phyloP scores from a whole-genome alignment of 2,797 vertebrate species.

The Dipus sagitta region DNA sequence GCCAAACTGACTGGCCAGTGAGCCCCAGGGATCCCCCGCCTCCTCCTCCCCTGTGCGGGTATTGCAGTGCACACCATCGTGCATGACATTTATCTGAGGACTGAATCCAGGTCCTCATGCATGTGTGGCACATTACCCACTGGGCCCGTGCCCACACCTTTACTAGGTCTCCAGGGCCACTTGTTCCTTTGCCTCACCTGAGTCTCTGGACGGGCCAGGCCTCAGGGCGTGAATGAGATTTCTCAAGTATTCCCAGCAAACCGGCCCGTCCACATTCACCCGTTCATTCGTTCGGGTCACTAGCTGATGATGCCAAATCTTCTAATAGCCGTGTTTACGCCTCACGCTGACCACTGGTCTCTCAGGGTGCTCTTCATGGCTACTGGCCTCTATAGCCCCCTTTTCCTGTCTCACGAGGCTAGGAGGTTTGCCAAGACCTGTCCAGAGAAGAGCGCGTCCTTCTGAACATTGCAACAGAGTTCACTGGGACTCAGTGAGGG shows the following conservation, averaged over 20 bases:
- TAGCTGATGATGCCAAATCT: not conserved
- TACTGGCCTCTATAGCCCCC: not conserved
- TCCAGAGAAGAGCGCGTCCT: not conserved
- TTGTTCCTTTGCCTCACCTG: rapidly evolving
- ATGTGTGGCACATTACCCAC: not conserved
- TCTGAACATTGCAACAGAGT: not conserved
- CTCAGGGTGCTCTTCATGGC: rapidly evolving
- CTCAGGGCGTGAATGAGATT: not conserved
- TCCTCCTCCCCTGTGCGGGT: too few species aligned
- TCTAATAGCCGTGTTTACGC: not conserved
- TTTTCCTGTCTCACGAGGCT: not conserved
- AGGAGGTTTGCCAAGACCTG: not conserved
- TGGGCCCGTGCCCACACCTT: not conserved
- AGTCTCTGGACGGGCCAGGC: not conserved
- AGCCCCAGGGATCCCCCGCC: too few species aligned
- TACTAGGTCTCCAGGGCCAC: too few species aligned
- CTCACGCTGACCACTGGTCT: not conserved
- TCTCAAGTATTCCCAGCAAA: constrained; percentile 13
- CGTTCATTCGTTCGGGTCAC: not conserved
- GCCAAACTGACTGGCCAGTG: too few species aligned
- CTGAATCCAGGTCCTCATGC: too few species aligned
- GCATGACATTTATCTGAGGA: too few species aligned
- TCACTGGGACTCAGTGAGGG: not conserved
- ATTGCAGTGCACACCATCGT: too few species aligned
- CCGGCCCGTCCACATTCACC: not conserved